Percentiles rank a stretch among this genome's conserved stretches.
Evolutionary conservation across 2,888 invertebrate species (phyloP).

Genomic region (Caenorhabditis sp.): DNA sequence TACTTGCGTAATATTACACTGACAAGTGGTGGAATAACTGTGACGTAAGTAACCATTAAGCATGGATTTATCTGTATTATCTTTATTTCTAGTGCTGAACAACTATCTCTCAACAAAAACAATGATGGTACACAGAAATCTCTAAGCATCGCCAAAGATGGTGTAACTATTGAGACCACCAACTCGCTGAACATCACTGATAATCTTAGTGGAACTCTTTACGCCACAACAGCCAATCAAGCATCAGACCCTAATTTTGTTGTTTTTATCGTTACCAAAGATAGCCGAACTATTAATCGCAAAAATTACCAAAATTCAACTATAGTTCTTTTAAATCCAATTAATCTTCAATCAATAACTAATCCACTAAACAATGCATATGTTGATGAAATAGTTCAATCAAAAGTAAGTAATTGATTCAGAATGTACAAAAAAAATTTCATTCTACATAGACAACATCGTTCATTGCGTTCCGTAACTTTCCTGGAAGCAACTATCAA

Average conservation of each 20-base stretch:
- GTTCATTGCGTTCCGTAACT: slow-evolving; percentile 5
- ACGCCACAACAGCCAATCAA: slow-evolving; percentile 9
- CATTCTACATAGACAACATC: neutral
- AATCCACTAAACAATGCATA: neutral
- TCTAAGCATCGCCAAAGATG: slow-evolving; percentile 8
- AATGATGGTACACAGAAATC: slow-evolving; percentile 7
- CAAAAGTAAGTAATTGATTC: neutral
- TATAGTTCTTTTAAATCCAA: neutral
- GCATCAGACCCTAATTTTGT: slow-evolving; percentile 25
- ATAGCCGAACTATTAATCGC: neutral
- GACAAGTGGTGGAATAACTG: slow-evolving; percentile 2
- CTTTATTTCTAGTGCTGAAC: slow-evolving; percentile 5
- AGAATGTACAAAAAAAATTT: neutral
- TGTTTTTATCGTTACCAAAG: slow-evolving; percentile 4
- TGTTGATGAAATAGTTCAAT: neutral
- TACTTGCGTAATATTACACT: slow-evolving; percentile 9
- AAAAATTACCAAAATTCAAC: neutral
- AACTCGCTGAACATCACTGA: slow-evolving; percentile 10
- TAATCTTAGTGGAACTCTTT: slow-evolving; percentile 9
- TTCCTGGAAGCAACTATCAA: slow-evolving; percentile 14
- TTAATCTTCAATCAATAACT: neutral
- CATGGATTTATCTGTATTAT: neutral
- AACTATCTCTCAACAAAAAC: slow-evolving; percentile 6
- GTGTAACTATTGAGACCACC: slow-evolving; percentile 15
- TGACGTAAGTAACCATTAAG: slow-evolving; percentile 11